These are phyloP conservation scores for Prietella phreatophila DNA, from an alignment of 2,113 vertebrate species.

Conservation along the genomic window DNA sequence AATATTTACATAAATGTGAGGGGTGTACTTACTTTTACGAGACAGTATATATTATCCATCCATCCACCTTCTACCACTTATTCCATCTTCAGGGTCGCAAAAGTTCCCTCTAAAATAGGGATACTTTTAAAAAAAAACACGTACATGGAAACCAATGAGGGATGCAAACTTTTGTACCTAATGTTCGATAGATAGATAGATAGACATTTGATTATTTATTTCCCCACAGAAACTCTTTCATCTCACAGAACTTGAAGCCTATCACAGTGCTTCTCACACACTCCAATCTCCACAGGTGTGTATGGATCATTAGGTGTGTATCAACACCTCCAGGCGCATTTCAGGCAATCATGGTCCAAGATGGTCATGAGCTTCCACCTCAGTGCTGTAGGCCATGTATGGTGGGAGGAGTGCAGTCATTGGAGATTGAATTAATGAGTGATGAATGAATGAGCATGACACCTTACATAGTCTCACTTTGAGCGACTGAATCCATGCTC, in stretches of 20 bases:
- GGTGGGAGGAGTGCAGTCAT: constrained; percentile 14
- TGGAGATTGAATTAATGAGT: not conserved
- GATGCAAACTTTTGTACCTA: too few species aligned
- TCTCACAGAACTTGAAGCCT: not conserved
- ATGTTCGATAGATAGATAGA: not conserved
- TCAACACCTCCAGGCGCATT: not conserved
- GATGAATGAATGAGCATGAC: constrained; percentile 10
- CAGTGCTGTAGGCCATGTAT: not conserved
- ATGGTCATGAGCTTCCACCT: constrained; percentile 36
- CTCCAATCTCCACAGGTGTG: constrained; percentile 10
- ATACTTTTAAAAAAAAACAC: too few species aligned
- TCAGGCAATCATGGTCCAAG: not conserved
- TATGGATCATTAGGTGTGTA: not conserved
- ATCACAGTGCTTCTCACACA: not conserved
- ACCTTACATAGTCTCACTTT: not conserved
- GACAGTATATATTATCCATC: too few species aligned
- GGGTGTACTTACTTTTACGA: too few species aligned
- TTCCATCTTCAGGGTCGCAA: too few species aligned
- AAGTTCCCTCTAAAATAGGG: too few species aligned
- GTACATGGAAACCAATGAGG: not conserved
- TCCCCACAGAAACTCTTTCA: not conserved
- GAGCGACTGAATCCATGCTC: not conserved
- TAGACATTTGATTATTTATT: not conserved
- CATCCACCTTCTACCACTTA: too few species aligned
- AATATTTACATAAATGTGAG: too few species aligned